phyloP scores from a whole-genome alignment of 53 echinoderm and acorn worm species.

The Patiria pectinifera region DNA sequence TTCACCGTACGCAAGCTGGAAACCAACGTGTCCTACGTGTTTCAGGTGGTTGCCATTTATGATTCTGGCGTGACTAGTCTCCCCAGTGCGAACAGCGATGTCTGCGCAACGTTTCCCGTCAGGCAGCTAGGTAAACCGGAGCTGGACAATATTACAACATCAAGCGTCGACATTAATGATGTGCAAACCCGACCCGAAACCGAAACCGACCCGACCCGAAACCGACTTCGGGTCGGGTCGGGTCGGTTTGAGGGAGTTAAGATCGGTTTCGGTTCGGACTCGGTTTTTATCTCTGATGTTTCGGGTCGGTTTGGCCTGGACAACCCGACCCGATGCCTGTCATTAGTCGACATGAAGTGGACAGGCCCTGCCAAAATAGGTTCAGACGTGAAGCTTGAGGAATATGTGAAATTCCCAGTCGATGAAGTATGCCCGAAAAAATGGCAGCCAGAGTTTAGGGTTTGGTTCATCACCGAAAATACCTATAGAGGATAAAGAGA shows the following conservation, averaged over 20 bases:
- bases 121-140: constrained; percentile 51
- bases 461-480: constrained; percentile 16
- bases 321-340: too few species aligned
- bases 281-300: too few species aligned
- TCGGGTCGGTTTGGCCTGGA: too few species aligned
- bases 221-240: too few species aligned
- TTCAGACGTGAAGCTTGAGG: neutral
- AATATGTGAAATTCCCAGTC: constrained; percentile 35
- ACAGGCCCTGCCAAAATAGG: constrained; percentile 47
- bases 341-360: constrained; percentile 54
- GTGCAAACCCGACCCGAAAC: too few species aligned
- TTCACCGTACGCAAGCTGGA: constrained; percentile 40
- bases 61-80: constrained; percentile 50
- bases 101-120: constrained; percentile 41
- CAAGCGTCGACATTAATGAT: too few species aligned
- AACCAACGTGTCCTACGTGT: constrained; percentile 47
- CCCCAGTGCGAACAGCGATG: constrained; percentile 26
- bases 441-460: constrained; percentile 15
- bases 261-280: too few species aligned
- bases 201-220: too few species aligned
- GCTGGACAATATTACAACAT: neutral
- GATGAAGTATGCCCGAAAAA: neutral
- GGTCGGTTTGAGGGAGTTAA: too few species aligned
- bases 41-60: constrained; percentile 60
- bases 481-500: constrained; percentile 30